These are phyloP conservation scores for Nomada flava DNA, from an alignment of 2,888 invertebrate species.

Conservation along the genomic window DNA sequence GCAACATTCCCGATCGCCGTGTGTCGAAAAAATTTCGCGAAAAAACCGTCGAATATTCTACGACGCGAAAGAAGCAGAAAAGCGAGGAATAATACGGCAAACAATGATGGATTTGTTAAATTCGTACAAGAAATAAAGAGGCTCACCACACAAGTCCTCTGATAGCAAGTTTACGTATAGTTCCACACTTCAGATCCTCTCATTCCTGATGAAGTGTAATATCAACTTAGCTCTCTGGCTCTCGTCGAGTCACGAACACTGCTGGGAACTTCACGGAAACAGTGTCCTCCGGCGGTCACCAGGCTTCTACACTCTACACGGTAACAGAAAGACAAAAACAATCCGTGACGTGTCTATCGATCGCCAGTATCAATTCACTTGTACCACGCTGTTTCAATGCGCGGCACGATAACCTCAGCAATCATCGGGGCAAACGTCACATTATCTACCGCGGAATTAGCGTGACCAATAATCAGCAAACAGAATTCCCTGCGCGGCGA, in stretches of 20 bases:
- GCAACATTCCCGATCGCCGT: conserved; percentile 2
- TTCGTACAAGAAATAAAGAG: background rate
- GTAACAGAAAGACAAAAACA: conserved; percentile 26
- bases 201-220: conserved; percentile 19
- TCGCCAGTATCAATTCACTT: background rate
- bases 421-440: background rate
- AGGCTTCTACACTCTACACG: conserved; percentile 8
- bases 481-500: background rate
- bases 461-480: too few species aligned
- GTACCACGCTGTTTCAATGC: background rate
- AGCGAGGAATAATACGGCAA: too few species aligned
- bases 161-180: conserved; percentile 16
- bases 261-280: conserved; percentile 6
- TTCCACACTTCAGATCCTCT: background rate
- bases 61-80: too few species aligned
- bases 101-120: too few species aligned
- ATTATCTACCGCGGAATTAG: too few species aligned
- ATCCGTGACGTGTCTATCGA: conserved; percentile 6
- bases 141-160: conserved; percentile 24
- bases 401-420: background rate
- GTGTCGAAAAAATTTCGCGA: background rate
- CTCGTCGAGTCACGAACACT: background rate
- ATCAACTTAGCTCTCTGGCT: conserved; percentile 5
- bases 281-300: background rate
- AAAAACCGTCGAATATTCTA: too few species aligned